Evolutionary conservation across 1,140 invertebrate species (phyloP).

Genomic region (Druon quercuslanigerum): DNA sequence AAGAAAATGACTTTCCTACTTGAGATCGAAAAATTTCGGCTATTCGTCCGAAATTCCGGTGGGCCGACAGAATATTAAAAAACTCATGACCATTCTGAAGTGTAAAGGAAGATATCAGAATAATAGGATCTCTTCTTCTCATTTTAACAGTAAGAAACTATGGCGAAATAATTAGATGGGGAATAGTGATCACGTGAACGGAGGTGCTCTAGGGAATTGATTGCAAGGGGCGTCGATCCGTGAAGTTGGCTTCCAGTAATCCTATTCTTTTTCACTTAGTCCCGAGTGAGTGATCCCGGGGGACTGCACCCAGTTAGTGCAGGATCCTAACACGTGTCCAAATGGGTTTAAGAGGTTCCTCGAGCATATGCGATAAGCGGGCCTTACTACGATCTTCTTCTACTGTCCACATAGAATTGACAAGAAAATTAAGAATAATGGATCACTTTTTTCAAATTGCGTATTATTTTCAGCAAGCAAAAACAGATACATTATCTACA

Average conservation of each 20-base stretch:
- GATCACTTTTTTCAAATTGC: conserved; percentile 6
- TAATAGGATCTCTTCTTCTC: not conserved
- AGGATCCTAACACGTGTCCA: conserved; percentile 32
- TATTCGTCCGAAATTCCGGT: too few species aligned
- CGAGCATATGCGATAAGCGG: conserved; percentile 47
- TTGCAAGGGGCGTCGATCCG: conserved; percentile 55
- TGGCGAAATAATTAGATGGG: conserved; percentile 12
- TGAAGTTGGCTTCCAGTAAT: conserved; percentile 67
- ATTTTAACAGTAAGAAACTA: not conserved
- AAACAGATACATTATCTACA: too few species aligned
- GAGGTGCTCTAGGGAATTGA: conserved; percentile 18
- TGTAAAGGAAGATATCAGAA: not conserved
- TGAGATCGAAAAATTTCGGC: too few species aligned
- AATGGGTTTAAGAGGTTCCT: conserved; percentile 41
- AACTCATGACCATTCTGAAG: too few species aligned
- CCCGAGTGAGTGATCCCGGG: conserved; percentile 39
- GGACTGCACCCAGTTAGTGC: conserved; percentile 32
- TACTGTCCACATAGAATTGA: not conserved
- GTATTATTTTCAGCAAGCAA: not conserved
- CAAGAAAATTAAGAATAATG: conserved; percentile 4
- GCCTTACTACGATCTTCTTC: not conserved
- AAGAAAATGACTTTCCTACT: too few species aligned
- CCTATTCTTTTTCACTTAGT: conserved; percentile 66
- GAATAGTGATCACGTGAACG: conserved; percentile 33
- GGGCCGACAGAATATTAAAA: too few species aligned